Evolutionary conservation across 2,888 invertebrate genomes (phyloP).

Genomic region (Sinelater perroti): DNA sequence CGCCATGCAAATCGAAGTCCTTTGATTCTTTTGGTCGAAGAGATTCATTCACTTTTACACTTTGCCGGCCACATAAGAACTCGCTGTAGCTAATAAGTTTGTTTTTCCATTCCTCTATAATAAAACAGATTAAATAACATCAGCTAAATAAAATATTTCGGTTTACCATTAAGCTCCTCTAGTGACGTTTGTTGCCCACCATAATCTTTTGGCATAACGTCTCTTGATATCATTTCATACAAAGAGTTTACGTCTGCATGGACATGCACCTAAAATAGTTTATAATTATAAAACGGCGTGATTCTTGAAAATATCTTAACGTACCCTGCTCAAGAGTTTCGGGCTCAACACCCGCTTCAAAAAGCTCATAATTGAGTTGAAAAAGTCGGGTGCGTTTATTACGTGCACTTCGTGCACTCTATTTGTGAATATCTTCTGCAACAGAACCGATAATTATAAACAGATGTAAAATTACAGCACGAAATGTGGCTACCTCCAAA

Average conservation of each 20-base stretch:
- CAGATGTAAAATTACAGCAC: neutral
- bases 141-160: neutral
- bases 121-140: neutral
- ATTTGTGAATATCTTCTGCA: conserved; percentile 63
- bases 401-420: conserved; percentile 61
- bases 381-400: conserved; percentile 58
- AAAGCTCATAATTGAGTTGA: conserved; percentile 54
- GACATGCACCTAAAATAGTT: conserved; percentile 32
- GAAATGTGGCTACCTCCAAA: conserved; percentile 56
- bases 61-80: conserved; percentile 1
- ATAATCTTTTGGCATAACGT: conserved; percentile 41
- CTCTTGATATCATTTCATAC: conserved; percentile 32
- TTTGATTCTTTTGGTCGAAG: conserved; percentile 26
- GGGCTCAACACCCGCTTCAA: conserved; percentile 60
- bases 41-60: conserved; percentile 44
- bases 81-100: no score
- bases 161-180: conserved; percentile 66
- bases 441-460: conserved; percentile 36
- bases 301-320: conserved; percentile 25
- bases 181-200: conserved; percentile 56
- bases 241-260: conserved; percentile 38
- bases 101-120: conserved; percentile 42
- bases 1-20: conserved; percentile 31
- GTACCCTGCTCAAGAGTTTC: conserved; percentile 60
- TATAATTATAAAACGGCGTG: conserved; percentile 5